Percentiles rank a stretch among this genome's conserved stretches.
Evolutionary conservation across 1,140 invertebrate species (phyloP).

Genomic region (Zophobas atratus): DNA sequence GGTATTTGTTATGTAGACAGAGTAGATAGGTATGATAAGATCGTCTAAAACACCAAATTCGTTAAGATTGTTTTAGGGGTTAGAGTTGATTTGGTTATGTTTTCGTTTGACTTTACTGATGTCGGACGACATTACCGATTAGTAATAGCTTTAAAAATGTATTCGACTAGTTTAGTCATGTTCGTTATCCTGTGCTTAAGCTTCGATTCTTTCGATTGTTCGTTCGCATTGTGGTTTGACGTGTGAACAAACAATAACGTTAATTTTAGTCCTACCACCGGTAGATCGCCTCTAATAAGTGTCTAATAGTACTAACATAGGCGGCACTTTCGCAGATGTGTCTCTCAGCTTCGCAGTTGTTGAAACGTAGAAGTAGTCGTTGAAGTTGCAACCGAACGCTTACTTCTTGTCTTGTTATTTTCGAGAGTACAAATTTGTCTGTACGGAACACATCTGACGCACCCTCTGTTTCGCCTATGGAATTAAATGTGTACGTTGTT

Average conservation of each 20-base stretch:
- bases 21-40: constrained; percentile 5
- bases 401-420: not conserved
- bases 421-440: constrained; percentile 5
- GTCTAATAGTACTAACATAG: constrained; percentile 1
- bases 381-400: too few relatives aligned
- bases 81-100: constrained; percentile 11
- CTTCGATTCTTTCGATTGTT: too few relatives aligned
- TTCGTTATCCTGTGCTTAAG: not conserved
- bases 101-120: constrained; percentile 14
- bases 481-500: constrained; percentile 20
- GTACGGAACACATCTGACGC: not conserved
- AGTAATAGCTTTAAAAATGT: constrained; percentile 27
- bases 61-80: constrained; percentile 7
- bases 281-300: not conserved
- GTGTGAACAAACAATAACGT: too few relatives aligned
- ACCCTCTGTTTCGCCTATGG: constrained; percentile 24
- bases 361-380: too few relatives aligned
- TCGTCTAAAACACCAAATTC: constrained; percentile 40
- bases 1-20: constrained; percentile 6
- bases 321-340: not conserved
- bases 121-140: constrained; percentile 14
- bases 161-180: constrained; percentile 8
- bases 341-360: not conserved
- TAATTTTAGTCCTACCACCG: not conserved
- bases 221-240: too few relatives aligned